Percentiles rank a stretch among this genome's conserved stretches.
Conservation (phyloP, 2,113 vertebrate genomes). For the Solea senegalensis region DNA sequence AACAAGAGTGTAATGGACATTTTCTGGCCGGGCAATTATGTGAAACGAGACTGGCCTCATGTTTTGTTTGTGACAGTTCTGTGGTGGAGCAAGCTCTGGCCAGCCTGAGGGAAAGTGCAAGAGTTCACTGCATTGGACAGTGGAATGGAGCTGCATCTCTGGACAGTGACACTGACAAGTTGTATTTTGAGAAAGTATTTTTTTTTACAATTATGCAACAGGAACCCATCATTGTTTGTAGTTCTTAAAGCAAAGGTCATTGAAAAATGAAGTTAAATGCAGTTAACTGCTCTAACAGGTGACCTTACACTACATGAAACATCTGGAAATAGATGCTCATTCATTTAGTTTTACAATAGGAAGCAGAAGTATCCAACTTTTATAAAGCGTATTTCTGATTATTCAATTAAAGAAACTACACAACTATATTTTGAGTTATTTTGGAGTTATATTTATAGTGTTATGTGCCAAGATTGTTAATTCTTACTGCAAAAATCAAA, state of each 20-base stretch:
- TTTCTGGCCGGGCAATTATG: constrained; percentile 78
- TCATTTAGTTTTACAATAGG: not conserved
- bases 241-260: not conserved
- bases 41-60: constrained; percentile 63
- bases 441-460: no score
- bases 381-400: no score
- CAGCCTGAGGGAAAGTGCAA: constrained; percentile 59
- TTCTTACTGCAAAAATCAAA: no score
- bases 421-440: no score
- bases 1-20: constrained; percentile 77
- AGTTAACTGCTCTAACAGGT: no score
- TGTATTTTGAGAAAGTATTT: not conserved
- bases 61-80: constrained; percentile 77
- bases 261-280: no score
- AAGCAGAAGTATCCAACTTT: constrained; percentile 25
- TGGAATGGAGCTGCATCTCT: constrained; percentile 15
- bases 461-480: no score
- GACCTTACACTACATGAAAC: not conserved
- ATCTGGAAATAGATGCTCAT: not conserved
- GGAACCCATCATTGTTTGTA: not conserved
- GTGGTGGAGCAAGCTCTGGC: constrained; percentile 52
- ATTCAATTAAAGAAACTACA: no score
- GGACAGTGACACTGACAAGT: not conserved
- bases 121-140: constrained; percentile 59
- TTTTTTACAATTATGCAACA: not conserved